These are phyloP conservation scores for Danio rerio DNA, from an alignment of 2,113 vertebrate genomes.

Conservation along the genomic window DNA sequence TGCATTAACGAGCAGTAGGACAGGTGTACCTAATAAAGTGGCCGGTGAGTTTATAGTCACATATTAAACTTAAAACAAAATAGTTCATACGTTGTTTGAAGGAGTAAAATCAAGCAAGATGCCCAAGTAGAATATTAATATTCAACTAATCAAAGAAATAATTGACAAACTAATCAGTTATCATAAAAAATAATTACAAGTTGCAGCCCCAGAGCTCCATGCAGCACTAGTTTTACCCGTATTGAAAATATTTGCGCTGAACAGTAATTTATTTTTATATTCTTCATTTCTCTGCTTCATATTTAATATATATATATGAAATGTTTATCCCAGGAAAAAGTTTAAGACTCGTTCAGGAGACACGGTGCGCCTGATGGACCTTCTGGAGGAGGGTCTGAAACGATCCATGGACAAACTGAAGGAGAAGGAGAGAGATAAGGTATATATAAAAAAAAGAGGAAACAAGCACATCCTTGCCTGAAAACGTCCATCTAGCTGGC, in stretches of 20 bases:
- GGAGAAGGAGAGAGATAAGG: conserved; percentile 96
- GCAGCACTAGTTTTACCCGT: neutral
- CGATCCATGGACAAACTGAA: conserved; percentile 96
- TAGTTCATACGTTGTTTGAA: neutral
- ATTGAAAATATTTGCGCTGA: too few species aligned
- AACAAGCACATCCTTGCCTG: neutral
- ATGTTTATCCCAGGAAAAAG: conserved; percentile 85
- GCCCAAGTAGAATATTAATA: neutral
- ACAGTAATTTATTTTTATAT: too few species aligned
- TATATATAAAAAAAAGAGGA: conserved; percentile 56
- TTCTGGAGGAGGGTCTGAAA: conserved; percentile 93
- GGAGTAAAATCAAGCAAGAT: neutral
- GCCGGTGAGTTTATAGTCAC: too few species aligned
- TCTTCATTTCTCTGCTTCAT: neutral
- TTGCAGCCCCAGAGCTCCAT: neutral
- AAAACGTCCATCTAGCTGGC: neutral
- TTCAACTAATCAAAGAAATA: neutral
- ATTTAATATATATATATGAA: neutral
- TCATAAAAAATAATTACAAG: neutral
- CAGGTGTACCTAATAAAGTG: too few species aligned
- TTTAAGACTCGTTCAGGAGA: conserved; percentile 98
- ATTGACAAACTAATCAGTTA: neutral
- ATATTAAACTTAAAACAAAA: too few species aligned
- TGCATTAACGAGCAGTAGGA: too few species aligned
- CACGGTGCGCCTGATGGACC: conserved; percentile 89